Conservation (phyloP, 2,888 invertebrate genomes). For the Tineola bisselliella region DNA sequence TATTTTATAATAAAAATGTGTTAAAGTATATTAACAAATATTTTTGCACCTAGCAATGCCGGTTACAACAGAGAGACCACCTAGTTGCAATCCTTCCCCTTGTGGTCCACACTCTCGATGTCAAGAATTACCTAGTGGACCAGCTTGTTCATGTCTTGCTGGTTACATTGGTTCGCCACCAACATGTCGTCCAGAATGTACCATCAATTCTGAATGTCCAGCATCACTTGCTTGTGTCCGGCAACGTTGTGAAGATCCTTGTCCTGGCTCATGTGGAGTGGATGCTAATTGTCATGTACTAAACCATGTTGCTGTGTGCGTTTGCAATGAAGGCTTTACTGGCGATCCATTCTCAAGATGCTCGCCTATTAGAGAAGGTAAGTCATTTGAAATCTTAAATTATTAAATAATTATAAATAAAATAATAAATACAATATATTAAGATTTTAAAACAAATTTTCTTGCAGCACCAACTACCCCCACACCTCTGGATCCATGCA, state of each 20-base stretch:
- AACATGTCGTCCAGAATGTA: conserved; percentile 82
- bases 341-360: conserved; percentile 87
- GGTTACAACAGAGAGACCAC: conserved; percentile 71
- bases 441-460: background rate
- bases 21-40: background rate
- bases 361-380: conserved; percentile 63
- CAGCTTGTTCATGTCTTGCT: conserved; percentile 82
- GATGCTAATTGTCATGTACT: conserved; percentile 81
- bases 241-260: conserved; percentile 84
- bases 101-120: conserved; percentile 88
- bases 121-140: conserved; percentile 76
- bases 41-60: conserved; percentile 30
- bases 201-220: conserved; percentile 81
- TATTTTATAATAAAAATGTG: background rate
- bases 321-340: conserved; percentile 77
- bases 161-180: conserved; percentile 83
- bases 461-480: conserved; percentile 43
- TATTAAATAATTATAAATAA: background rate
- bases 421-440: background rate
- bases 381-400: background rate
- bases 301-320: conserved; percentile 84
- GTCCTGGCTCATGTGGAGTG: conserved; percentile 83
- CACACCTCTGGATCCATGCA: conserved; percentile 67
- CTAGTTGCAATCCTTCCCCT: conserved; percentile 82
- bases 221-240: conserved; percentile 80